Evolutionary conservation across 2,797 vertebrate species (phyloP).

Genomic region (Leptoclinus maculatus): DNA sequence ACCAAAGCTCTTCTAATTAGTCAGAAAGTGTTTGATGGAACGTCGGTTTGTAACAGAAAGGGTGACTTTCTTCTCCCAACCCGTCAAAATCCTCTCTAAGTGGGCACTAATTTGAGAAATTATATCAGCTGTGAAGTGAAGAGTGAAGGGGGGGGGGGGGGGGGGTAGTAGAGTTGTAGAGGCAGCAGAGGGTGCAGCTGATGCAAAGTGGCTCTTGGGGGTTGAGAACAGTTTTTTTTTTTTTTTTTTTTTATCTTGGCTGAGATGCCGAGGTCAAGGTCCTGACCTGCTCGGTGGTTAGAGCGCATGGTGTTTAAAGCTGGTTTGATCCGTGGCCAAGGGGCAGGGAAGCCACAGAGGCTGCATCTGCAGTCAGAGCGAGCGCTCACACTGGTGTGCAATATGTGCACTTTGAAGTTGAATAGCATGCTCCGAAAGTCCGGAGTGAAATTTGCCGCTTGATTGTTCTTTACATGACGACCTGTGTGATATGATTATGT

Average conservation of each 20-base stretch:
- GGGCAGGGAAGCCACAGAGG: constrained; percentile 66
- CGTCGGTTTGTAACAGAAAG: constrained; percentile 77
- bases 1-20: constrained; percentile 89
- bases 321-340: constrained; percentile 72
- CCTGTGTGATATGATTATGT: constrained; percentile 67
- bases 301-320: constrained; percentile 64
- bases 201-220: constrained; percentile 68
- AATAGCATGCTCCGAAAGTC: constrained; percentile 26
- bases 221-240: constrained; percentile 67
- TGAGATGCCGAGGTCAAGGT: constrained; percentile 77
- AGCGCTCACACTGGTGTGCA: constrained; percentile 33
- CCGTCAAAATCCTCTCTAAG: constrained; percentile 83
- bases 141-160: constrained; percentile 73
- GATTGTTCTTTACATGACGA: constrained; percentile 56
- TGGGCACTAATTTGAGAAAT: constrained; percentile 84
- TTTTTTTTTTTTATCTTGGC: constrained; percentile 48
- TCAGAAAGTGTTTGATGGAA: constrained; percentile 85
- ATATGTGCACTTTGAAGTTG: constrained; percentile 46
- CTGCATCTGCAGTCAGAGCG: constrained; percentile 71
- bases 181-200: constrained; percentile 47
- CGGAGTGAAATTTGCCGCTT: constrained; percentile 40
- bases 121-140: constrained; percentile 86
- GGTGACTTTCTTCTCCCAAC: constrained; percentile 88
- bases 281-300: constrained; percentile 63
- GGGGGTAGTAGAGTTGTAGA: constrained; percentile 14